Evolutionary conservation across 1,140 invertebrate species (phyloP), one percentile per base, ranked within the genome.

Genomic region (Scaptomyza montana): DNA sequence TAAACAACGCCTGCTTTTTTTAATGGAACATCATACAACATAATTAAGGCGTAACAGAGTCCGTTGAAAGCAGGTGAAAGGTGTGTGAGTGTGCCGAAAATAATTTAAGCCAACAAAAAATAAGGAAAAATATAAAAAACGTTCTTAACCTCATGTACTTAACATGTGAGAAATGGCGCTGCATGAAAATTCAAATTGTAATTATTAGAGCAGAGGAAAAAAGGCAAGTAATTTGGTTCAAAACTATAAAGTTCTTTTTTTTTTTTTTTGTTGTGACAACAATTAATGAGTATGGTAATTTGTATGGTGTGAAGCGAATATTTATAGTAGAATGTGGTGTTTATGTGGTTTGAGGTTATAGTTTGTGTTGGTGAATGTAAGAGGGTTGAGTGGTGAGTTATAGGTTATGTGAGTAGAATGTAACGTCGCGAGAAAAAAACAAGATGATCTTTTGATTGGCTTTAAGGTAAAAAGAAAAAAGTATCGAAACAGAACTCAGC

Each of bases 121-220:
- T n/a, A n/a, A 54, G 2, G 21, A 54, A 65, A 61, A 55, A 28
- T 57, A 33, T 10, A 46, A 56, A 56, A 74, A 59, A 56, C 54
- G 55, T 74, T 73, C 61, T 61, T 66, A 57, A 80, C 50, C 47
- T 64, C 61, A 55, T 45, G 67, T 70, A 63, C 66, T 69, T 63
- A 63, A 28, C 60, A 64, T 64, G 70, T 60, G 73, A 64, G 49
- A 55, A 81, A 85, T 78, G 81, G 69, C 63, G 63, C 64, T 19
- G 53, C 74, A 80, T 86, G 78, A 75, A 86, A 87, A 86, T 87
- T 87, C 74, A 86, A 86, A 86, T 86, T 86, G 72, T 86, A 82
- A 86, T 86, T 79, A 87, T 73, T 63, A 73, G 75, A 77, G 62
- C 13, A 62, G 55, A 63, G 78, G 30, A 36, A 54, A 59, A 43